Evolutionary conservation across 2,113 vertebrate species (phyloP), one percentile per base, ranked within the genome.

Genomic region (Eupsittula cactorum): DNA sequence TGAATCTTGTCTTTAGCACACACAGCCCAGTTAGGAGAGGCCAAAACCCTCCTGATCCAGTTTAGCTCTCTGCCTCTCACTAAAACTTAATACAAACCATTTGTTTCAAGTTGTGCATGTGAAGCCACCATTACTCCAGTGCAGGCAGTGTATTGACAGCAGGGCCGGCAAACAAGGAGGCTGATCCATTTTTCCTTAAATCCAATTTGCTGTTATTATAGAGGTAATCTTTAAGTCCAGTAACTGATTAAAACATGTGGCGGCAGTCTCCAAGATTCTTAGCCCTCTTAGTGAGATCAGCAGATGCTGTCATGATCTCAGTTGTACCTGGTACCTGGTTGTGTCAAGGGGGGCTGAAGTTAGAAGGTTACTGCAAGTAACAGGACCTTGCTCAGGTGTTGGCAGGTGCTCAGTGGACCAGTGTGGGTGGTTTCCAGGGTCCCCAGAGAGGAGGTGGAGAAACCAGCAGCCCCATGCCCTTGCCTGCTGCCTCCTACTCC

Each of bases 231-330:
- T 82, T 41, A 53, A 37, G 69, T 93, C 41, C 24, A 59, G 65
- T 33, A 79, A 10, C 52, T 80, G 24, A 9, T 82, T 73, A 68
- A 65, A 88, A 88, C 21, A 65, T 49, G 6, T 39, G 59, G 7
- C n/a, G 46, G 52, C 0, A 0, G 24, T 76, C 21, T 9, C 20
- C 0, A 2, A 50, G 19, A 64, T 65, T 33, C 19, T 68, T 39
- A 42, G 18, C 25, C 27, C 11, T 70, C 60, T 70, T 3, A 2
- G 19, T 81, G 44, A 46, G 9, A 60, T 10, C 20, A 5, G 10
- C 20, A 5, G 5, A 14, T 62, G 16, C 46, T 64, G 17, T n/a
- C 4, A 1, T 10, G 1, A 1, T 59, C 25, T 50, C 2, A 1
- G 17, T 50, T 59, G 57, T 35, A 59, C 2, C 15, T 35, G 10